phyloP scores from a whole-genome alignment of 2,888 invertebrate species.

The Dynastes maya region DNA sequence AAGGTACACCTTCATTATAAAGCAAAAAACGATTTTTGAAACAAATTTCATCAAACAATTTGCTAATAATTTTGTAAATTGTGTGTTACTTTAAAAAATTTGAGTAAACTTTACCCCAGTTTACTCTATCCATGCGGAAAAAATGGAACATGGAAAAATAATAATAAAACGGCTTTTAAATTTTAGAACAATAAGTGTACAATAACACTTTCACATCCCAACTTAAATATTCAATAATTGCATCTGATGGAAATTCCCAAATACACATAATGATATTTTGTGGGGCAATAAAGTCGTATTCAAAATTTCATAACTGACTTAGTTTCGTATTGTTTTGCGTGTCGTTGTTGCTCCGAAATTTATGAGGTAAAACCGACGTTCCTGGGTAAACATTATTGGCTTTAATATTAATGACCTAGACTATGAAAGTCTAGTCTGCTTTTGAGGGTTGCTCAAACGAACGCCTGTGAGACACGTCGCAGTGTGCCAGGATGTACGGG shows the following conservation, averaged over 20 bases:
- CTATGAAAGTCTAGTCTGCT: constrained; percentile 42
- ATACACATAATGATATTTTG: constrained; percentile 37
- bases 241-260: constrained; percentile 27
- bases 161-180: too few species aligned
- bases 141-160: too few species aligned
- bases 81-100: too few species aligned
- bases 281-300: constrained; percentile 35
- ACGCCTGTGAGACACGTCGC: constrained; percentile 29
- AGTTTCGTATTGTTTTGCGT: constrained; percentile 42
- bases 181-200: too few species aligned
- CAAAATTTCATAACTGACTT: constrained; percentile 40
- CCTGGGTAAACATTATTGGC: constrained; percentile 45
- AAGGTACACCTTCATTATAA: too few species aligned
- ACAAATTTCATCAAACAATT: too few species aligned
- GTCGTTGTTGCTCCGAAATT: constrained; percentile 39
- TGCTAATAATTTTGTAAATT: too few species aligned
- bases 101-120: too few species aligned
- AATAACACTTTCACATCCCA: constrained; percentile 10
- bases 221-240: constrained; percentile 37
- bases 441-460: constrained; percentile 26
- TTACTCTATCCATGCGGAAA: too few species aligned
- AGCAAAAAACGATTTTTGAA: too few species aligned
- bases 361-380: constrained; percentile 44
- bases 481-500: constrained; percentile 51
- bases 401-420: constrained; percentile 46